Evolutionary conservation across 2,113 vertebrate species (phyloP), one percentile per base, ranked within the genome.

Genomic region (Colinus virginianus): DNA sequence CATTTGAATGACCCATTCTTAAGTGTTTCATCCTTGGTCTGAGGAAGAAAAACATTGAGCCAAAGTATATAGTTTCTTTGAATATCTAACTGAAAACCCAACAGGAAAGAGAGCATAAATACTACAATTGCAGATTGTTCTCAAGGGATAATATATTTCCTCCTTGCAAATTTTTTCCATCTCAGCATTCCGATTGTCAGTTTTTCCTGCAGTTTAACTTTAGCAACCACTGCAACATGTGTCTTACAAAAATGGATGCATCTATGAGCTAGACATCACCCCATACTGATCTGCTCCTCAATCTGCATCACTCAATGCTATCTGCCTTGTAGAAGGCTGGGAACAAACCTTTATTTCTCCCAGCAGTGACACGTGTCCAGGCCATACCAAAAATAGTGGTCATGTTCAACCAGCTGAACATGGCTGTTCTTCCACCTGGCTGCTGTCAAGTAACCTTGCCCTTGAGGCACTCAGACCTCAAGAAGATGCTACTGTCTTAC

Each of bases 261-360:
- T 17, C 19, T 63, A 36, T 71, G 58, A 81, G 12, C 13, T 30
- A 32, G 15, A 48, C 38, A 51, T 3, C n/a, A 11, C 19, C 7
- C 42, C 43, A 6, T 0, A 1, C 13, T 58, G 43, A 18, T 28
- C 49, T 71, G 6, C 40, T 67, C n/a, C 45, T 75, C 3, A 1
- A 0, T 4, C 18, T 34, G 16, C 1, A 0, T 56, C 38, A 46
- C 36, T 43, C 5, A 28, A 17, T 28, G 8, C 13, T 58, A 40
- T 3, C 22, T 15, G 1, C 42, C 70, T 80, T 26, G 21, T 32
- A 93, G 11, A 3, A 63, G n/a, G n/a, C 17, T n/a, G 40, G 69
- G 34, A 90, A 63, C 0, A 0, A 84, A 20, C 34, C 32, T 48
- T 63, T 36, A 40, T 5, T 69, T 63, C 55, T 88, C 32, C 46